Base-by-base conservation (phyloP, 2,113 vertebrate species). In the Uropsilus gracilis region DNA sequence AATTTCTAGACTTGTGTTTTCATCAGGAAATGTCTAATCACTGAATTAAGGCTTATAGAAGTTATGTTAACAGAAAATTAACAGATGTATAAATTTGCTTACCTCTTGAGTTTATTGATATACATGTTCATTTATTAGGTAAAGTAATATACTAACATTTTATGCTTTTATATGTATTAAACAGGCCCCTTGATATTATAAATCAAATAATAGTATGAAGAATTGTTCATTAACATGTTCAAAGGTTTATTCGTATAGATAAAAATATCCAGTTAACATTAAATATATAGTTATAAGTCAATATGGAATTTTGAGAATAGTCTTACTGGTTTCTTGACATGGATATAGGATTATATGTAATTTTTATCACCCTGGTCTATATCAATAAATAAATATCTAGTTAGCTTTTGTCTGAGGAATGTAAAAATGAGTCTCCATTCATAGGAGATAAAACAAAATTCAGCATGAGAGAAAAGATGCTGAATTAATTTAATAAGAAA, bases 91-190 rank as follows among this genome's bases (percentile, higher is more conserved):
- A 85, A 85, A 85, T 48, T 88, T 32, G 26, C 7, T 14, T 55
- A 69, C 24, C 14, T 28, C 46, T 90, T 86, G 6, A 68, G 34
- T 89, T 89, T 75, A 86, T 75, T 71, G 75, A 57, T 64, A 63
- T 48, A 71, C 6, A 14, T 46, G 32, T 28, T 8, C 42, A 37
- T 71, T 80, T 75, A 64, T 85, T 81, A 92, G 63, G 50, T 61
- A 55, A 89, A 80, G 92, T 86, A 12, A 46, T 68, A 76, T 32
- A 46, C 11, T 61, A 75, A 80, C n/a, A 72, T 93, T 82, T 87
- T 80, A 84, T 50, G 61, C 32, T 61, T 85, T 61, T 26, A 8
- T 66, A 57, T 71, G 24, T 50, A 75, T 20, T 59, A 39, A 86
- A 69, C 6, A 57, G 4, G 13, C 11, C 39, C 13, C 34, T 55